Evolutionary conservation across 2,113 vertebrate genomes (phyloP).

Genomic region (Elgaria multicarinata): DNA sequence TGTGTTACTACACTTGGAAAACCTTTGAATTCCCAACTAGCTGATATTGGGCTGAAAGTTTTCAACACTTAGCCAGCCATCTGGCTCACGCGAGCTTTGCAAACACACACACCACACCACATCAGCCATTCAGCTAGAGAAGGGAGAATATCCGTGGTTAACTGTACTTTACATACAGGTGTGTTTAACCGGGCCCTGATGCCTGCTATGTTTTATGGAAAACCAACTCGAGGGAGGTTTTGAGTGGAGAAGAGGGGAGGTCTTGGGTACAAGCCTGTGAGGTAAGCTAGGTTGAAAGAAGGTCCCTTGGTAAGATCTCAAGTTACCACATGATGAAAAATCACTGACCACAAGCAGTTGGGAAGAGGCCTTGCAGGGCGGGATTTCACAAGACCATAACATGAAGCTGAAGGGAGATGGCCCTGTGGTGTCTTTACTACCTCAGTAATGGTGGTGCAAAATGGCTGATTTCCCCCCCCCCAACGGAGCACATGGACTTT

Average conservation of each 20-base stretch:
- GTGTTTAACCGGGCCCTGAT: too few species aligned
- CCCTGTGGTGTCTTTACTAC: neutral
- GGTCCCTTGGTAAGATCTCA: neutral
- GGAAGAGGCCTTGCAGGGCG: neutral
- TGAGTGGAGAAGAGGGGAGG: neutral
- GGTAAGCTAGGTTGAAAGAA: neutral
- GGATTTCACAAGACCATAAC: neutral
- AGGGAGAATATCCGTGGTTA: neutral
- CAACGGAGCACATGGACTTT: neutral
- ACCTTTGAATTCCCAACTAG: conserved; percentile 8
- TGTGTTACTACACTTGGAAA: conserved; percentile 25
- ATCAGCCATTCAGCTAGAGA: neutral
- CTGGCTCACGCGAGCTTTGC: neutral
- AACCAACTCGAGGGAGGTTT: neutral
- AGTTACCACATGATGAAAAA: neutral
- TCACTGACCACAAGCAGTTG: neutral
- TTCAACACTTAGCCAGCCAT: neutral
- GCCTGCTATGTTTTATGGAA: too few species aligned
- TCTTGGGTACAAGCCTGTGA: too few species aligned
- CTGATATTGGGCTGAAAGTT: conserved; percentile 7
- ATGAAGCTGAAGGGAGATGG: neutral
- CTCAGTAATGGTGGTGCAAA: neutral
- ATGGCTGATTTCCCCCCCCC: neutral
- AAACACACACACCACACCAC: too few species aligned
- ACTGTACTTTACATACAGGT: neutral